These are phyloP conservation scores for Chorisops tibialis DNA, from an alignment of 2,888 invertebrate genomes.

Conservation along the genomic window DNA sequence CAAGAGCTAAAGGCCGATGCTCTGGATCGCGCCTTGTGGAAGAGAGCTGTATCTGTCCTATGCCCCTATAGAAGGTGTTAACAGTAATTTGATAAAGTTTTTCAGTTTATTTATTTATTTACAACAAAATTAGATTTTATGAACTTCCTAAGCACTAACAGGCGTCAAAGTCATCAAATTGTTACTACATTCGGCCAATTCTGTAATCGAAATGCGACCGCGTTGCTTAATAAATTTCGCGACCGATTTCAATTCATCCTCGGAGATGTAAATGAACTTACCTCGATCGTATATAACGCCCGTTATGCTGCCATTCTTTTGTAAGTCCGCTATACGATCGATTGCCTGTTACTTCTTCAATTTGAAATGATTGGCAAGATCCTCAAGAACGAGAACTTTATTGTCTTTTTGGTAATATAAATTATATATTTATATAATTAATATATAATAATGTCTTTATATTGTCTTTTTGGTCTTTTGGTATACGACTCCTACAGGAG, in stretches of 20 bases:
- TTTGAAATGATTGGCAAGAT: slow-evolving; percentile 86
- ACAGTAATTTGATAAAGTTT: too few species aligned
- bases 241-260: slow-evolving; percentile 84
- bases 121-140: too few species aligned
- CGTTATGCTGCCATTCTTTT: slow-evolving; percentile 78
- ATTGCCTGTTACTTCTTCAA: slow-evolving; percentile 86
- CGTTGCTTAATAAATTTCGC: slow-evolving; percentile 94
- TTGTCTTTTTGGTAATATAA: too few species aligned
- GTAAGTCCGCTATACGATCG: slow-evolving; percentile 81
- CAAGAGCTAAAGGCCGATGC: too few species aligned
- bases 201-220: slow-evolving; percentile 89
- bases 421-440: too few species aligned
- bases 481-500: too few species aligned
- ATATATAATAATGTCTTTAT: too few species aligned
- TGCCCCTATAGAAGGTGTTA: too few species aligned
- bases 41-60: too few species aligned
- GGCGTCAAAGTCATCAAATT: slow-evolving; percentile 81
- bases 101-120: too few species aligned
- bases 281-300: slow-evolving; percentile 98
- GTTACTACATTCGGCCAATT: slow-evolving; percentile 92
- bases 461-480: too few species aligned
- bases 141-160: slow-evolving; percentile 35
- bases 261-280: slow-evolving; percentile 96
- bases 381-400: slow-evolving; percentile 92
- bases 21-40: too few species aligned